Evolutionary conservation across 2,888 invertebrate genomes (phyloP).

Genomic region (Priocnemis perturbator): DNA sequence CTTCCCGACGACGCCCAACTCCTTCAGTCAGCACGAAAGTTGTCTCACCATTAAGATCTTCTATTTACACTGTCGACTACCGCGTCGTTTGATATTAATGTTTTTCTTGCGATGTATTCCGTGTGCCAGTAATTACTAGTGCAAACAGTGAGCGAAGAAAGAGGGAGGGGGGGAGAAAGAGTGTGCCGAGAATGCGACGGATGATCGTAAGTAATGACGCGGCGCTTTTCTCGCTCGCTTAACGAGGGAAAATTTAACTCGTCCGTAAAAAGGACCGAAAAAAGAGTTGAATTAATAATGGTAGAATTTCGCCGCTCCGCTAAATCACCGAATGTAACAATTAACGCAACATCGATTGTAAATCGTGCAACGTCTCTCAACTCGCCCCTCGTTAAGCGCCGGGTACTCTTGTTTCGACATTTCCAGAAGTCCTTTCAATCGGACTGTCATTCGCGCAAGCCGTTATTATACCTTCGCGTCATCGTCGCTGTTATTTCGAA

Average conservation of each 20-base stretch:
- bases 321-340: too few species aligned
- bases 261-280: not conserved
- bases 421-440: not conserved
- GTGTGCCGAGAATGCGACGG: not conserved
- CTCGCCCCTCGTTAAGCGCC: not conserved
- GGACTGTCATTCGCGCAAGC: not conserved
- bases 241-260: constrained; percentile 9
- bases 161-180: constrained; percentile 30
- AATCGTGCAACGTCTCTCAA: not conserved
- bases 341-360: too few species aligned
- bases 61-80: constrained; percentile 68
- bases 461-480: constrained; percentile 15
- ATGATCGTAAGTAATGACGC: not conserved
- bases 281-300: too few species aligned
- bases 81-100: constrained; percentile 71
- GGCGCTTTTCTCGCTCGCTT: constrained; percentile 19
- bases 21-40: constrained; percentile 56
- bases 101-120: constrained; percentile 70
- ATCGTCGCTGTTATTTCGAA: constrained; percentile 51
- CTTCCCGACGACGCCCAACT: not conserved
- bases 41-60: constrained; percentile 67
- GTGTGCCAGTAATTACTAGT: constrained; percentile 67
- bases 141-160: constrained; percentile 57
- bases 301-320: too few species aligned
- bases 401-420: not conserved